These are phyloP conservation scores for Drosophila prolongata DNA, from an alignment of 2,888 invertebrate species.

Conservation along the genomic window DNA sequence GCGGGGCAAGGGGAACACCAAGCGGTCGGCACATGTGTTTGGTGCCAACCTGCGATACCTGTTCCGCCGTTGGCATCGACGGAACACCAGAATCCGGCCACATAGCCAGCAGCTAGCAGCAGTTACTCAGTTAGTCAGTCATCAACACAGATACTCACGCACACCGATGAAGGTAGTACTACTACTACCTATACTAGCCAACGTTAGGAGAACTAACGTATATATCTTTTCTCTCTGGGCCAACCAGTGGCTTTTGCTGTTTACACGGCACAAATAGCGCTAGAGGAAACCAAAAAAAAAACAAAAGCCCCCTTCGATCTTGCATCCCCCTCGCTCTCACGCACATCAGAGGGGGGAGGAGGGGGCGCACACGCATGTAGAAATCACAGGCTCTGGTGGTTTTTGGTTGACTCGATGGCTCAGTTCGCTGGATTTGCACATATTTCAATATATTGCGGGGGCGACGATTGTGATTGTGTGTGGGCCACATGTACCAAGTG, in stretches of 20 bases:
- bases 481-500: conserved; percentile 64
- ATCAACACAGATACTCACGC: conserved; percentile 60
- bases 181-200: conserved; percentile 39
- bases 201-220: conserved; percentile 60
- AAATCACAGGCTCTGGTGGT: conserved; percentile 62
- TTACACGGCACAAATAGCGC: conserved; percentile 64
- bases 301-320: conserved; percentile 8
- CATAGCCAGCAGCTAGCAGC: conserved; percentile 49
- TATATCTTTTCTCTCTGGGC: conserved; percentile 27
- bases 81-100: conserved; percentile 49
- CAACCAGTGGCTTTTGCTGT: conserved; percentile 61
- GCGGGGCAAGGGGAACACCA: conserved; percentile 6
- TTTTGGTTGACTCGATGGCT: conserved; percentile 30
- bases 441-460: conserved; percentile 60
- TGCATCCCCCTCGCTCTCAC: conserved; percentile 18
- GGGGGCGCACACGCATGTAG: conserved; percentile 42
- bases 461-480: conserved; percentile 66
- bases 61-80: conserved; percentile 70
- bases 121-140: conserved; percentile 76
- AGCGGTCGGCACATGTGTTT: conserved; percentile 67
- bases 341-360: conserved; percentile 10
- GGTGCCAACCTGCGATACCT: conserved; percentile 79
- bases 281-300: conserved; percentile 58
- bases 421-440: conserved; percentile 53
- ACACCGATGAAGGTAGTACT: background rate